Evolutionary conservation across 2,888 invertebrate genomes (phyloP).

Genomic region (Coronaproctus castanopsis): DNA sequence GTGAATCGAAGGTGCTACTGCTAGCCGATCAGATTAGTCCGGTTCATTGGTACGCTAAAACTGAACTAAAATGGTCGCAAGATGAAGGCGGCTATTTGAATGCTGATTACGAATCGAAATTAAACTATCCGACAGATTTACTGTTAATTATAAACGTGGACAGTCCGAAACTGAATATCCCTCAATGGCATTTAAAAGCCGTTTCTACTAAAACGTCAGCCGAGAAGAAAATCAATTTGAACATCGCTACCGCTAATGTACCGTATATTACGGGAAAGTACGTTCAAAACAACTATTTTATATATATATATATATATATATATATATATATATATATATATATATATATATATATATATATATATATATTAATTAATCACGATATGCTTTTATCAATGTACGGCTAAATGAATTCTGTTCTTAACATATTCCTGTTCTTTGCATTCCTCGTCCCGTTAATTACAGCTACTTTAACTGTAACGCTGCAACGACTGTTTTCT

Average conservation of each 20-base stretch:
- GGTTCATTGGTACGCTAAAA: constrained; percentile 4
- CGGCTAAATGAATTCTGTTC: too few relatives aligned
- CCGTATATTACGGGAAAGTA: neutral
- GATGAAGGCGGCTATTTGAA: constrained; percentile 8
- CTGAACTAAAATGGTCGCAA: constrained; percentile 3
- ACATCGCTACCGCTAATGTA: neutral
- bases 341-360: too few relatives aligned
- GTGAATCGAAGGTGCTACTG: constrained; percentile 7
- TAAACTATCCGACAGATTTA: constrained; percentile 1
- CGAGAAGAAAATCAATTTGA: neutral
- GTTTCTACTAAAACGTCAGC: neutral
- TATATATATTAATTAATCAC: too few relatives aligned
- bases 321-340: too few relatives aligned
- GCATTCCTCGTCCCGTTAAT: too few relatives aligned
- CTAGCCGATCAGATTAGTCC: constrained; percentile 1
- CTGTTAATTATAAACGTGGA: constrained; percentile 6
- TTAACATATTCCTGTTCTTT: too few relatives aligned
- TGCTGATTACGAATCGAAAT: constrained; percentile 6
- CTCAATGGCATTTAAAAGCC: neutral
- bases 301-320: too few relatives aligned
- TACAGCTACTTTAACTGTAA: too few relatives aligned
- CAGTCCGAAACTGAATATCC: neutral
- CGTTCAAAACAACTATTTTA: too few relatives aligned
- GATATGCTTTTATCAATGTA: too few relatives aligned
- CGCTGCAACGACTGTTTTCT: too few relatives aligned